These are phyloP conservation scores for Drosophila colorata DNA, from an alignment of 2,888 invertebrate species.

Conservation along the genomic window DNA sequence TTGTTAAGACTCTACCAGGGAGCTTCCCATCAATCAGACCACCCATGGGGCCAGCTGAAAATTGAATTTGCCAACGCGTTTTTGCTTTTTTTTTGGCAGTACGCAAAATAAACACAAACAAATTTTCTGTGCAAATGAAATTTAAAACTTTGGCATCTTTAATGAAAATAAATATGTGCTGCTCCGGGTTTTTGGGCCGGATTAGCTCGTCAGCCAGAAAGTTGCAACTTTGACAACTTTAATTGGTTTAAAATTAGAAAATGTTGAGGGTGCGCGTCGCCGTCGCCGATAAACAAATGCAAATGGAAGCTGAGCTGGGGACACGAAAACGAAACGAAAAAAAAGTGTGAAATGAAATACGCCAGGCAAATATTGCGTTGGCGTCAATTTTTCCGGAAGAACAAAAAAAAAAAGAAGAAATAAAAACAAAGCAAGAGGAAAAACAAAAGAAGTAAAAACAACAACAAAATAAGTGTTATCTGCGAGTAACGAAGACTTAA, in stretches of 20 bases:
- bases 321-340: neutral
- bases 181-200: slow-evolving; percentile 31
- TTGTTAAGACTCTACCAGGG: slow-evolving; percentile 10
- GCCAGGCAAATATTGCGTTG: slow-evolving; percentile 21
- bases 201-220: slow-evolving; percentile 65
- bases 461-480: slow-evolving; percentile 1
- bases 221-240: slow-evolving; percentile 72
- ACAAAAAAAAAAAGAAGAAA: neutral
- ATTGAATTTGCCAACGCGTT: slow-evolving; percentile 60
- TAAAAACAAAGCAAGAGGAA: slow-evolving; percentile 3
- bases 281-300: slow-evolving; percentile 55
- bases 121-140: slow-evolving; percentile 65
- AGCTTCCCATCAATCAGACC: slow-evolving; percentile 62
- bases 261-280: slow-evolving; percentile 28
- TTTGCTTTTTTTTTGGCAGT: neutral
- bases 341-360: slow-evolving; percentile 50
- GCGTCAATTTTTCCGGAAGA: slow-evolving; percentile 15
- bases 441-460: slow-evolving; percentile 3
- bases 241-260: slow-evolving; percentile 76
- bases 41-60: slow-evolving; percentile 52
- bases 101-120: slow-evolving; percentile 28
- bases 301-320: slow-evolving; percentile 35
- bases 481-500: no score
- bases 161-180: slow-evolving; percentile 74
- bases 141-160: slow-evolving; percentile 75